Percentiles rank a stretch among this genome's conserved stretches.
Evolutionary conservation across 2,888 invertebrate genomes (phyloP).

Genomic region (Odontocolon sp.): DNA sequence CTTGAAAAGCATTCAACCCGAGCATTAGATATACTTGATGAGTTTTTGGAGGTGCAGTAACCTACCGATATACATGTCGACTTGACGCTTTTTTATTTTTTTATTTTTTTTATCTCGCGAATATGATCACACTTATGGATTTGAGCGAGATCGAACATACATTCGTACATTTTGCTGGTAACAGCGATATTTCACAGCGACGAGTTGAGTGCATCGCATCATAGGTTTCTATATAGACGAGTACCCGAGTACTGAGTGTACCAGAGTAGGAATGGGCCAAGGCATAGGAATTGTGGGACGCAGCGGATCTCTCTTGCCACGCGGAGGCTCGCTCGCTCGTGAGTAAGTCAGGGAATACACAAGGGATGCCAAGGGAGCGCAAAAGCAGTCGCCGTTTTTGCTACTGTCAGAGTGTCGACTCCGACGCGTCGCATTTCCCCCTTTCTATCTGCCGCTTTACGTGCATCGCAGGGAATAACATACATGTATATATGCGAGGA

Average conservation of each 20-base stretch:
- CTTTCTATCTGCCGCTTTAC: background rate
- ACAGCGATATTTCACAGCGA: constrained; percentile 11
- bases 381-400: constrained; percentile 50
- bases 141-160: no score
- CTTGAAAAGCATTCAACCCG: constrained; percentile 35
- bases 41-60: constrained; percentile 32
- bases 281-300: background rate
- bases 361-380: constrained; percentile 42
- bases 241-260: background rate
- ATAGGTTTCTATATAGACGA: background rate
- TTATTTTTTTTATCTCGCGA: no score
- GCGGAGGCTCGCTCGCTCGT: background rate
- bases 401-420: constrained; percentile 43
- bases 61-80: background rate
- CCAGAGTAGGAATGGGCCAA: background rate
- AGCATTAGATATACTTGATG: constrained; percentile 30
- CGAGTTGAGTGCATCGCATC: background rate
- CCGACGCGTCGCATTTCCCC: constrained; percentile 31
- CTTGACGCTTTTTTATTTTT: no score
- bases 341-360: background rate
- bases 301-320: background rate
- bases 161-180: no score
- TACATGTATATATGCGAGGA: constrained; percentile 8
- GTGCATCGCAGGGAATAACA: constrained; percentile 47
- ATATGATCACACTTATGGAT: no score